phyloP scores from a whole-genome alignment of 1,140 invertebrate genomes.

The Zaprionus africanus region DNA sequence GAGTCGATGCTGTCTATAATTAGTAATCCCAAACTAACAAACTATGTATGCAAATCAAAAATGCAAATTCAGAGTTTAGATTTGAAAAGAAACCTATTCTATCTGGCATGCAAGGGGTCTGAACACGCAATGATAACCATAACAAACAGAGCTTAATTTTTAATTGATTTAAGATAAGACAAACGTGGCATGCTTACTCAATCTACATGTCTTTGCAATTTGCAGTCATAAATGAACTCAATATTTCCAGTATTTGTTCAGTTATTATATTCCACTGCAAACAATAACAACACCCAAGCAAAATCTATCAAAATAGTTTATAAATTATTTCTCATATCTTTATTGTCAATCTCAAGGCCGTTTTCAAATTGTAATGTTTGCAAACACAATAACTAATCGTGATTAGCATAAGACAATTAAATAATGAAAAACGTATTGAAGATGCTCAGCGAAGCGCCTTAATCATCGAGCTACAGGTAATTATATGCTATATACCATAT shows the following conservation, averaged over 20 bases:
- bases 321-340: neutral
- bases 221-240: too few species aligned
- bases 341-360: neutral
- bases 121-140: too few species aligned
- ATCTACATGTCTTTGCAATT: too few species aligned
- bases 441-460: neutral
- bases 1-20: too few species aligned
- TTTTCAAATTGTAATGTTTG: neutral
- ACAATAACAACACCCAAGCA: neutral
- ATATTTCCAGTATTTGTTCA: too few species aligned
- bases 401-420: neutral
- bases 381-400: neutral
- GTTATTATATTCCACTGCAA: neutral
- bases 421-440: neutral
- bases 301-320: slow-evolving; percentile 11
- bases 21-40: too few species aligned
- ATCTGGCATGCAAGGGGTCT: too few species aligned
- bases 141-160: too few species aligned
- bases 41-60: neutral
- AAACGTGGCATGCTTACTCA: too few species aligned
- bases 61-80: neutral
- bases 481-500: neutral
- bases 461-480: slow-evolving; percentile 2
- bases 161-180: too few species aligned
- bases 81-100: too few species aligned